Evolutionary conservation across 2,888 invertebrate species (phyloP).

Genomic region (Chironomus tentans): DNA sequence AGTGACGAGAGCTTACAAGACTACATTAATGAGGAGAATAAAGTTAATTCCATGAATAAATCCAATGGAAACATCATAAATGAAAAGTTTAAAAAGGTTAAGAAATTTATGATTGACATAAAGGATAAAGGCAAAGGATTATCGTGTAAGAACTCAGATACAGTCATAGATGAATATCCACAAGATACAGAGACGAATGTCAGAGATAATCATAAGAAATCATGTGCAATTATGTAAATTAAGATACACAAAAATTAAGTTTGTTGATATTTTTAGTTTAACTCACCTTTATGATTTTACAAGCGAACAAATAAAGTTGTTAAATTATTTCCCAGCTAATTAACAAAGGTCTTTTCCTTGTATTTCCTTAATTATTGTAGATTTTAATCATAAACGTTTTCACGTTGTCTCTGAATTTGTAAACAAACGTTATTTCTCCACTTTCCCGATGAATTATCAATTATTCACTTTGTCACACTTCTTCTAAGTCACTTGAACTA

Average conservation of each 20-base stretch:
- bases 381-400: too few relatives aligned
- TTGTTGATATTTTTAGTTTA: background rate
- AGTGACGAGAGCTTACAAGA: constrained; percentile 26
- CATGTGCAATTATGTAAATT: constrained; percentile 16
- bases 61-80: background rate
- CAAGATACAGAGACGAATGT: background rate
- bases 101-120: constrained; percentile 20
- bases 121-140: constrained; percentile 25
- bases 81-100: background rate
- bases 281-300: background rate
- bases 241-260: background rate
- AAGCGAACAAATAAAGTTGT: background rate
- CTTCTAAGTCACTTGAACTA: too few relatives aligned
- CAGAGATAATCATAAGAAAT: constrained; percentile 4
- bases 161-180: constrained; percentile 9
- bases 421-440: too few relatives aligned
- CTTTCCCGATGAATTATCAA: too few relatives aligned
- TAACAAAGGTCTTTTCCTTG: too few relatives aligned
- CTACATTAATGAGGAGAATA: constrained; percentile 25
- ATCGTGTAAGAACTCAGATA: constrained; percentile 23
- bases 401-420: too few relatives aligned
- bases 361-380: too few relatives aligned
- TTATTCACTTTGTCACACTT: too few relatives aligned
- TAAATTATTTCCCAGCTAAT: background rate
- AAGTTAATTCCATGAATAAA: constrained; percentile 3